These are phyloP conservation scores for Malurus melanocephalus DNA, from an alignment of 2,113 vertebrate genomes.

Conservation along the genomic window DNA sequence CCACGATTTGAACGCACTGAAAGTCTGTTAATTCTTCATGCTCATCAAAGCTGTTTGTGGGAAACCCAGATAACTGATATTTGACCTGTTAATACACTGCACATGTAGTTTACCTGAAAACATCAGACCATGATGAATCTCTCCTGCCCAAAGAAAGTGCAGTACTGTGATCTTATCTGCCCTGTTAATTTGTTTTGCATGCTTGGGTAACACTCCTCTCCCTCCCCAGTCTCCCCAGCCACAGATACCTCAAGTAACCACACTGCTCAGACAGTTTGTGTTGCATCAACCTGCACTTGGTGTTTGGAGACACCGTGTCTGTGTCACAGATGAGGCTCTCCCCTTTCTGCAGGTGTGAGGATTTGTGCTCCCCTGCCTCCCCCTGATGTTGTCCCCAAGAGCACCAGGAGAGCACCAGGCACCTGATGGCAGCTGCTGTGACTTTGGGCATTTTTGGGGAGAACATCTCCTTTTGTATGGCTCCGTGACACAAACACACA, in stretches of 20 bases:
- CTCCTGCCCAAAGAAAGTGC: background rate
- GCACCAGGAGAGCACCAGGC: background rate
- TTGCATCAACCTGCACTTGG: fast-evolving
- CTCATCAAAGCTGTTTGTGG: background rate
- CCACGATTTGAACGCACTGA: background rate
- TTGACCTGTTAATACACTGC: background rate
- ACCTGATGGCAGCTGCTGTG: fast-evolving
- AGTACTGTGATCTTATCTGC: background rate
- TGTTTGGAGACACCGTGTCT: background rate
- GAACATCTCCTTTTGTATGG: background rate
- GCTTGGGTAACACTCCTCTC: background rate
- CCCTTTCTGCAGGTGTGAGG: fast-evolving
- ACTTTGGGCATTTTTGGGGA: background rate
- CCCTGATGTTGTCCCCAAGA: background rate
- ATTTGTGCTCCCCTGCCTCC: background rate
- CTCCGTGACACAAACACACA: background rate
- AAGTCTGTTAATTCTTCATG: background rate
- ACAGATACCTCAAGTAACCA: background rate
- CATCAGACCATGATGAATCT: background rate
- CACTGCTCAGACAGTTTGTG: background rate
- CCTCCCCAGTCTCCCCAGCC: background rate
- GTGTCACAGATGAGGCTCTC: fast-evolving
- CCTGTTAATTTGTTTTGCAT: background rate
- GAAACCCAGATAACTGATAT: background rate
- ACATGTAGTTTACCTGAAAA: background rate